phyloP scores from a whole-genome alignment of 2,113 vertebrate species.

The Orycteropus afer region DNA sequence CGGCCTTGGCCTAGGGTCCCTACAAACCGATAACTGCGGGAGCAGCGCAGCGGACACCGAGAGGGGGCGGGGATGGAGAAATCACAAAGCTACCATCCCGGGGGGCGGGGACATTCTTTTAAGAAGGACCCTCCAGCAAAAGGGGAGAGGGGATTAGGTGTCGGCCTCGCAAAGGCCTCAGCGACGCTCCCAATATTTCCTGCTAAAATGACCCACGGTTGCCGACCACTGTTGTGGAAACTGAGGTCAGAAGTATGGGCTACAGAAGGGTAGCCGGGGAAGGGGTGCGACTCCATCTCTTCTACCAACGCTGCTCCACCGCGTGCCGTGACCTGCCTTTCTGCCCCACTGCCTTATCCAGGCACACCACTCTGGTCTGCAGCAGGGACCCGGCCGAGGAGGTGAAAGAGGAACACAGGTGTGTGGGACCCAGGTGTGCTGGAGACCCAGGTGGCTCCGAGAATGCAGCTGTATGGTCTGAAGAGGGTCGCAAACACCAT shows the following conservation, averaged over 20 bases:
- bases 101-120: constrained; percentile 49
- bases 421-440: constrained; percentile 49
- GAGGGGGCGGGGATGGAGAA: constrained; percentile 65
- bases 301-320: background rate
- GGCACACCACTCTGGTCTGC: background rate
- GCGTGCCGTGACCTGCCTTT: background rate
- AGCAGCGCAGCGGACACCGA: constrained; percentile 52
- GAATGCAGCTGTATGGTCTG: background rate
- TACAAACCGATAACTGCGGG: background rate
- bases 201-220: background rate
- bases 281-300: background rate
- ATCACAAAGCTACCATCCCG: constrained; percentile 72
- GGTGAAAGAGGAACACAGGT: constrained; percentile 58
- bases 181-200: background rate
- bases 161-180: background rate
- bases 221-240: constrained; percentile 46
- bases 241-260: constrained; percentile 51
- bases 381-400: background rate
- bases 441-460: background rate
- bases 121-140: constrained; percentile 11
- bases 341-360: background rate
- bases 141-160: background rate
- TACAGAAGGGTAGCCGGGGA: background rate
- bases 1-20: constrained; percentile 41
- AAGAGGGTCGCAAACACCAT: constrained; percentile 15